Evolutionary conservation across 1,140 invertebrate species (phyloP).

Genomic region (Lepidotrigona ventralis): DNA sequence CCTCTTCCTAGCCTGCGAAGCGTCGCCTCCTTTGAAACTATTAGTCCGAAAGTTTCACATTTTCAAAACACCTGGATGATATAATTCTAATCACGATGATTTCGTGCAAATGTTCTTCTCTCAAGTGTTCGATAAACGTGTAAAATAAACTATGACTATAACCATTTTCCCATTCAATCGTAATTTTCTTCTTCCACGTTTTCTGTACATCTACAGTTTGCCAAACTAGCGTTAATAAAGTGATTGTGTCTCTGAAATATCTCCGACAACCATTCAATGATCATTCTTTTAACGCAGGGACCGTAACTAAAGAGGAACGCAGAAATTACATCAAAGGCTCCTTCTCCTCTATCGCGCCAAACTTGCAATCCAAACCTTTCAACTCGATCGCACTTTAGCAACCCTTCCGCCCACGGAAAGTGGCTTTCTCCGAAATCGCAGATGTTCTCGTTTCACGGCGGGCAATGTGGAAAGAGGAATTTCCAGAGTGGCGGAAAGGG

Average conservation of each 20-base stretch:
- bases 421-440: neutral
- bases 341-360: neutral
- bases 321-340: neutral
- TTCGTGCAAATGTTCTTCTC: no score
- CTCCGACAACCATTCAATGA: no score
- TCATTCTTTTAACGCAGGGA: no score
- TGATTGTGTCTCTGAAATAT: no score
- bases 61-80: neutral
- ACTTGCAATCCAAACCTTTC: neutral
- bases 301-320: neutral
- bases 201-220: no score
- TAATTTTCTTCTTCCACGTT: no score
- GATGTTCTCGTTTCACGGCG: neutral
- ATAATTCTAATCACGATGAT: no score
- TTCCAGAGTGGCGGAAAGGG: constrained; percentile 15
- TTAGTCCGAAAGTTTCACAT: neutral
- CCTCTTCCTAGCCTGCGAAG: neutral
- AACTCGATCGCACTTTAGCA: neutral
- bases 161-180: no score
- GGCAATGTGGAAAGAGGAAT: neutral
- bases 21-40: no score
- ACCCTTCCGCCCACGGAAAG: neutral
- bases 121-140: no score
- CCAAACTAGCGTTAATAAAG: no score
- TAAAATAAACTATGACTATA: neutral